Evolutionary conservation across 2,888 invertebrate genomes (phyloP).

Genomic region (Beris chalybata): DNA sequence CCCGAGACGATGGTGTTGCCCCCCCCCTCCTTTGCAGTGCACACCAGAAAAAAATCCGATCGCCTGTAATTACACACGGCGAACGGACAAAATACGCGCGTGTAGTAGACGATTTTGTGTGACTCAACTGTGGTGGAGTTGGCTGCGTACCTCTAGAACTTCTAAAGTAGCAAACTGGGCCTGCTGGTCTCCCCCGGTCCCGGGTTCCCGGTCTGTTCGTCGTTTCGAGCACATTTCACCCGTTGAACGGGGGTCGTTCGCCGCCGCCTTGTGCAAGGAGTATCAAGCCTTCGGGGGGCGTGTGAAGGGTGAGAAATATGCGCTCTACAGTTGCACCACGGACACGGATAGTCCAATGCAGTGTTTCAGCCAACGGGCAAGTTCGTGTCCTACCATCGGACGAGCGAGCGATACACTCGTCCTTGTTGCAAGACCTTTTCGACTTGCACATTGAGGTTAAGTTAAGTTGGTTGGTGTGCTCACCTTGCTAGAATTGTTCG

Average conservation of each 20-base stretch:
- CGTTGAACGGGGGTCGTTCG: neutral
- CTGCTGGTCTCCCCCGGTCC: constrained; percentile 4
- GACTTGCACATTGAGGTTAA: too few relatives aligned
- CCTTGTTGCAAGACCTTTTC: too few relatives aligned
- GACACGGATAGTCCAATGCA: neutral
- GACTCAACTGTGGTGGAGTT: constrained; percentile 24
- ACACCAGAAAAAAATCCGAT: too few relatives aligned
- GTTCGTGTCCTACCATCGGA: too few relatives aligned
- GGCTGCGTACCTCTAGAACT: constrained; percentile 3
- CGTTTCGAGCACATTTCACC: neutral
- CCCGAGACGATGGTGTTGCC: too few relatives aligned
- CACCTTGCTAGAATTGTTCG: too few relatives aligned
- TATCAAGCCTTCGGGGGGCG: too few relatives aligned
- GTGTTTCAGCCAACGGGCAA: neutral
- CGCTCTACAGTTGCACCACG: neutral
- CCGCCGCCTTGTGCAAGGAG: neutral
- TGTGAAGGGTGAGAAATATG: neutral
- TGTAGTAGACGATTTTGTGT: constrained; percentile 7
- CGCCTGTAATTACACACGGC: neutral
- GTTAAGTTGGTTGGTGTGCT: too few relatives aligned
- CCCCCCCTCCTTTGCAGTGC: too few relatives aligned
- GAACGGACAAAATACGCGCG: neutral
- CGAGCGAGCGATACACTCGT: too few relatives aligned
- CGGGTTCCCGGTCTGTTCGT: neutral
- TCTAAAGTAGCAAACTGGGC: constrained; percentile 1